These are phyloP conservation scores for Antidorcas marsupialis DNA, from an alignment of 2,113 vertebrate species.

Conservation along the genomic window DNA sequence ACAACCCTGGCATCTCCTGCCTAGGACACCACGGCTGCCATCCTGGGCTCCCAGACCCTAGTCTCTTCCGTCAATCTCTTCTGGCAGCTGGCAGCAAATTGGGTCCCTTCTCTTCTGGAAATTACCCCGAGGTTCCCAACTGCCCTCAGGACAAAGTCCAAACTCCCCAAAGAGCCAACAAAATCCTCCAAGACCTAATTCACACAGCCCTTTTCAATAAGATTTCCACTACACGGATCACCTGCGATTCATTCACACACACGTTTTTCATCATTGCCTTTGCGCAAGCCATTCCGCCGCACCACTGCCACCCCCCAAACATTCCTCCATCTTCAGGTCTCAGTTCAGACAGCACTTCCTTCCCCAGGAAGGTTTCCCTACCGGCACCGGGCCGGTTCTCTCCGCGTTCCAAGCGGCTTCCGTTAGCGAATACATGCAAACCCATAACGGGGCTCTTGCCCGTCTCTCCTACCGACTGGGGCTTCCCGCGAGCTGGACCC, in stretches of 20 bases:
- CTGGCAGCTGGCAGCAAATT: not conserved
- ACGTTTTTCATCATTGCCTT: not conserved
- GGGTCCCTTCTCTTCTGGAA: not conserved
- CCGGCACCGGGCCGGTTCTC: not conserved
- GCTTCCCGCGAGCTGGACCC: not conserved
- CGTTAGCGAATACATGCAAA: not conserved
- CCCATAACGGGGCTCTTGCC: accelerated
- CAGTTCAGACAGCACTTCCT: not conserved
- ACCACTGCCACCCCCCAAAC: not conserved
- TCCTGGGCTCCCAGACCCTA: not conserved
- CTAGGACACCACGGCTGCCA: not conserved
- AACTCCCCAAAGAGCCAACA: not conserved
- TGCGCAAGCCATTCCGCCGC: not conserved
- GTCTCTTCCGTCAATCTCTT: not conserved
- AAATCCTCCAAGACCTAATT: not conserved
- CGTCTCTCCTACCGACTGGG: not conserved
- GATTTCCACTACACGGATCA: not conserved
- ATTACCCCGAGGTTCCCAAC: not conserved
- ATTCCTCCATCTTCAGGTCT: not conserved
- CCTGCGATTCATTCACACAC: not conserved
- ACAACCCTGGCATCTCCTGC: not conserved
- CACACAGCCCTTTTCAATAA: not conserved
- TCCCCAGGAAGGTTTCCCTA: not conserved
- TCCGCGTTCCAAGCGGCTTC: not conserved
- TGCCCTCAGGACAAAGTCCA: not conserved